phyloP scores from a whole-genome alignment of 2,888 invertebrate genomes.

The Trissoscelio sp. region DNA sequence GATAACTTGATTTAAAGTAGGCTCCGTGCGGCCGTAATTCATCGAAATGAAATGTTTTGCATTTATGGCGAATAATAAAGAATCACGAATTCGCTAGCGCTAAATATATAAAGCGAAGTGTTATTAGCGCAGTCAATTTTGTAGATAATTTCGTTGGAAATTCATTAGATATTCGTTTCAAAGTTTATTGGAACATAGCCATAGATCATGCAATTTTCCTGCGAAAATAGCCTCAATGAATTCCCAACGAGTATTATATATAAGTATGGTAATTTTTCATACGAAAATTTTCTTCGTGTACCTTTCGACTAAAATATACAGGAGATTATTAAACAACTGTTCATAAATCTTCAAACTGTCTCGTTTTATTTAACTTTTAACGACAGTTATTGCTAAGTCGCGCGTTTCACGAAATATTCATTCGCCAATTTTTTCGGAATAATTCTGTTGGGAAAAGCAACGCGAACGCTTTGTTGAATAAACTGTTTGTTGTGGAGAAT shows the following conservation, averaged over 20 bases:
- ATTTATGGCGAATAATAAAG: conserved; percentile 16
- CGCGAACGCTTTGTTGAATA: background rate
- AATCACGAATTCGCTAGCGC: conserved; percentile 6
- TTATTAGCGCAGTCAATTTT: conserved; percentile 24
- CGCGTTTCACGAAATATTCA: background rate
- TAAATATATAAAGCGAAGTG: conserved; percentile 3
- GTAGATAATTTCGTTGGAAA: conserved; percentile 33
- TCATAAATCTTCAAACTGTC: conserved; percentile 25
- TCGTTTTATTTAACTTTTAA: conserved; percentile 26
- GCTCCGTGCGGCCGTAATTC: background rate
- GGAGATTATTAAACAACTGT: conserved; percentile 19
- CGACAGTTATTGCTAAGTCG: conserved; percentile 4
- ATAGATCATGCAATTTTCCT: conserved; percentile 43
- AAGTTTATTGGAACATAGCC: conserved; percentile 33
- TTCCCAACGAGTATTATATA: conserved; percentile 39
- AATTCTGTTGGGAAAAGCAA: background rate
- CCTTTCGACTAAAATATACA: conserved; percentile 14
- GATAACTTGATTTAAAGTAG: background rate
- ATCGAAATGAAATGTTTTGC: conserved; percentile 12
- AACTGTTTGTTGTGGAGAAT: background rate
- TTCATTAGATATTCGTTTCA: conserved; percentile 32
- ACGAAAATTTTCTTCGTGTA: conserved; percentile 16
- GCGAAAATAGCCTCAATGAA: conserved; percentile 36
- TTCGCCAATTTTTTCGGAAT: background rate
- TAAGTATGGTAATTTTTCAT: conserved; percentile 40